These are phyloP conservation scores for Denticeps clupeoides DNA, from an alignment of 2,797 vertebrate species.

Conservation along the genomic window DNA sequence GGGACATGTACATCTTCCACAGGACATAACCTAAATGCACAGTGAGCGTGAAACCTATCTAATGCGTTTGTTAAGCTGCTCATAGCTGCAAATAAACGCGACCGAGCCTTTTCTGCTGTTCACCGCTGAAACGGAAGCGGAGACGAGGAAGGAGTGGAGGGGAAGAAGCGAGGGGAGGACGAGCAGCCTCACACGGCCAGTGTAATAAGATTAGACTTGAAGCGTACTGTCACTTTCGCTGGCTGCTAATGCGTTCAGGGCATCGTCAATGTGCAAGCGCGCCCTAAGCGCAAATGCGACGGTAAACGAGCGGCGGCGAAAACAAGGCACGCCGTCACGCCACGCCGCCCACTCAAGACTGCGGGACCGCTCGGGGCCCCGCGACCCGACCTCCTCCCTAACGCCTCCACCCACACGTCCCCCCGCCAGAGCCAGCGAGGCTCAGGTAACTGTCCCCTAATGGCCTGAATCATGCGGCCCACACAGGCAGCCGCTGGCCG, in stretches of 20 bases:
- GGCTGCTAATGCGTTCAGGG: conserved; percentile 33
- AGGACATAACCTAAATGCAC: conserved; percentile 1
- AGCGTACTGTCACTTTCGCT: conserved; percentile 52
- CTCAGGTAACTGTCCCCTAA: too few relatives aligned
- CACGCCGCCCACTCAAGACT: conserved; percentile 31
- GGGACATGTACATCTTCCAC: too few relatives aligned
- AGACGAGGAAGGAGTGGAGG: conserved; percentile 17
- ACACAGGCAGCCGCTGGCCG: too few relatives aligned
- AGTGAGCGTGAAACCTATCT: conserved; percentile 2
- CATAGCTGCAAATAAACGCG: neutral
- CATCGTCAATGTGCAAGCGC: conserved; percentile 5
- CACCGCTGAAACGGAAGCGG: neutral
- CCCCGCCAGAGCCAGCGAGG: too few relatives aligned
- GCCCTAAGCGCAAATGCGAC: conserved; percentile 36
- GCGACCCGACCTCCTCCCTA: conserved; percentile 16
- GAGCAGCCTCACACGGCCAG: conserved; percentile 44
- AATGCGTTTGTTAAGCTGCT: conserved; percentile 4
- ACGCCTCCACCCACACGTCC: neutral
- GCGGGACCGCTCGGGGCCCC: conserved; percentile 26
- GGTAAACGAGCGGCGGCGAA: conserved; percentile 37
- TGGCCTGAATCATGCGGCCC: too few relatives aligned
- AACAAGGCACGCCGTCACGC: conserved; percentile 34
- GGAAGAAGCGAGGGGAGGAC: conserved; percentile 21
- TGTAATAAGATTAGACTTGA: conserved; percentile 51
- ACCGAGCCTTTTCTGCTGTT: neutral